Conservation (phyloP, 2,113 vertebrate species). For the Plectropomus leopardus region DNA sequence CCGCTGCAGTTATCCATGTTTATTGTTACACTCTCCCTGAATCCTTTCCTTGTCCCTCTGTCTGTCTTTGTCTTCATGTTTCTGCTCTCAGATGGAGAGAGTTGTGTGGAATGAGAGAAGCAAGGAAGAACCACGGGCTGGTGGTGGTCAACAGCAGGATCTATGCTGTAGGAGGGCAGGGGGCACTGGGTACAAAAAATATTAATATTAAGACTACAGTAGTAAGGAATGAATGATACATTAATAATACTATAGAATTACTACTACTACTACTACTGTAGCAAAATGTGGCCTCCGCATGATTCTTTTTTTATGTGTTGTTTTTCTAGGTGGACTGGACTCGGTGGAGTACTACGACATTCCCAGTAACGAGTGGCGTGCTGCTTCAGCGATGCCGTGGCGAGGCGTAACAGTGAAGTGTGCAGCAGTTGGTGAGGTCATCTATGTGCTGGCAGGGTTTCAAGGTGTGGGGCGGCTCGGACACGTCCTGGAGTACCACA, state of each 20-base stretch:
- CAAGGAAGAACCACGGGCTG: slow-evolving; percentile 96
- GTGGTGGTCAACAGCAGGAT: slow-evolving; percentile 97
- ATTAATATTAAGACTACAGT: not conserved
- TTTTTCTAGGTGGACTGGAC: slow-evolving; percentile 90
- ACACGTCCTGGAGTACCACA: slow-evolving; percentile 95
- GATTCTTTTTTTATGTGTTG: not conserved
- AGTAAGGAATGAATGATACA: not conserved
- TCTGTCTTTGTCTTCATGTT: not conserved
- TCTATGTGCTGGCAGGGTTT: slow-evolving; percentile 97
- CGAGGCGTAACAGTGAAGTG: slow-evolving; percentile 97
- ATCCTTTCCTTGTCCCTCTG: not conserved
- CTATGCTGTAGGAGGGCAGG: slow-evolving; percentile 97
- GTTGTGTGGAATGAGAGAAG: slow-evolving; percentile 95
- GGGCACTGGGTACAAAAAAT: slow-evolving; percentile 87
- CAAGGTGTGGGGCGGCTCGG: slow-evolving; percentile 96
- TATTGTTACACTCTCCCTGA: not conserved
- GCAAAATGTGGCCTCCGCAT: not conserved
- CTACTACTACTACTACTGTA: not conserved
- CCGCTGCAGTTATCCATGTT: not conserved
- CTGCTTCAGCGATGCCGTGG: slow-evolving; percentile 95
- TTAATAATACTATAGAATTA: not conserved
- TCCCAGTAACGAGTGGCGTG: slow-evolving; percentile 93
- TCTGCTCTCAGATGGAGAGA: slow-evolving; percentile 91
- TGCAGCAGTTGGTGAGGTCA: slow-evolving; percentile 91
- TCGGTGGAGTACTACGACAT: slow-evolving; percentile 97